These are phyloP conservation scores for Bibio marci DNA, from an alignment of 2,888 invertebrate species.

Conservation along the genomic window DNA sequence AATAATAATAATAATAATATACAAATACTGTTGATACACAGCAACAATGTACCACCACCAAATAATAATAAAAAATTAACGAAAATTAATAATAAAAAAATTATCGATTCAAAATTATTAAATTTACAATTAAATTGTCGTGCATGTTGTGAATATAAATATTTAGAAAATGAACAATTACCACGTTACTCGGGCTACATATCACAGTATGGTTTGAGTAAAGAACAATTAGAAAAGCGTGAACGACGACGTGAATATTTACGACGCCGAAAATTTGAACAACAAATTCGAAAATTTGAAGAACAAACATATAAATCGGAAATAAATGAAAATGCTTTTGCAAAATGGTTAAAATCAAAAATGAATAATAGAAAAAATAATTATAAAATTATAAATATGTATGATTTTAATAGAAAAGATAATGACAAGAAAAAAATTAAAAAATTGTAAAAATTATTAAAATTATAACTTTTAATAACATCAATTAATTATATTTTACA, in stretches of 20 bases:
- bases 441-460: too few relatives aligned
- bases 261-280: constrained; percentile 14
- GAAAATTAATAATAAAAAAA: not conserved
- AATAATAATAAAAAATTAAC: constrained; percentile 5
- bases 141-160: constrained; percentile 28
- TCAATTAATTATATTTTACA: too few relatives aligned
- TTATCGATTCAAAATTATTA: constrained; percentile 5
- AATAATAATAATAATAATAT: too few relatives aligned
- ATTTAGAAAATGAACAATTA: constrained; percentile 23
- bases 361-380: constrained; percentile 25
- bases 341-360: constrained; percentile 33
- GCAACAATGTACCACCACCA: constrained; percentile 2
- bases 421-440: too few relatives aligned
- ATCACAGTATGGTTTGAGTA: constrained; percentile 36
- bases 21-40: too few relatives aligned
- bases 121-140: constrained; percentile 23
- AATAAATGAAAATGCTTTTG: constrained; percentile 36
- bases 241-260: constrained; percentile 22
- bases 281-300: constrained; percentile 25
- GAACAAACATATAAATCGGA: constrained; percentile 29
- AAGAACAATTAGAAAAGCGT: constrained; percentile 29
- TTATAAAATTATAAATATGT: constrained; percentile 25
- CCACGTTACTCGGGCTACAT: constrained; percentile 34
- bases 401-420: constrained; percentile 15
- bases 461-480: too few relatives aligned